These are phyloP conservation scores for Sebastes aleutianus DNA, from an alignment of 2,797 vertebrate species.

Conservation along the genomic window DNA sequence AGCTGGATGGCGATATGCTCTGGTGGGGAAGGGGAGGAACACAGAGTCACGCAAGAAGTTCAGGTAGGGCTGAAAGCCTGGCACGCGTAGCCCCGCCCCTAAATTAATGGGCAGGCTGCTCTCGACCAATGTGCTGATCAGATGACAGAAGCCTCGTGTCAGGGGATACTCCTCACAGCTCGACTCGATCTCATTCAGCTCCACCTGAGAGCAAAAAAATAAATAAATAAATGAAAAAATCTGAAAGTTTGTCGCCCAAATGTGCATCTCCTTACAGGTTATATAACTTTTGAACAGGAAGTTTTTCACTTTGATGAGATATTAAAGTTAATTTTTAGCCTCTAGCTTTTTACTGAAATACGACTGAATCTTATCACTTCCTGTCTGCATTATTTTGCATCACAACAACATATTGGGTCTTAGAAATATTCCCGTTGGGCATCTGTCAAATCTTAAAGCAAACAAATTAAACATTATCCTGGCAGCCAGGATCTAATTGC, in stretches of 20 bases:
- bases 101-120: constrained; percentile 93
- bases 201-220: constrained; percentile 82
- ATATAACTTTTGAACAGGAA: neutral
- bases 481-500: neutral
- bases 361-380: no score
- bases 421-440: neutral
- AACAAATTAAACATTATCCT: neutral
- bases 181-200: constrained; percentile 97
- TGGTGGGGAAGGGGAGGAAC: constrained; percentile 97
- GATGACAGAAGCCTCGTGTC: constrained; percentile 91
- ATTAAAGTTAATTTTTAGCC: neutral
- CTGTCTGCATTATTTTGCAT: neutral
- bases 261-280: neutral
- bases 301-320: neutral
- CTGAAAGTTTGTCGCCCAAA: neutral
- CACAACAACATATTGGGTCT: neutral
- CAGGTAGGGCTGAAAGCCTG: constrained; percentile 96
- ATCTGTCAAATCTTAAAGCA: neutral
- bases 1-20: constrained; percentile 93
- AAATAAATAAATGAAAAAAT: neutral
- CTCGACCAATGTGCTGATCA: constrained; percentile 94
- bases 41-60: constrained; percentile 93
- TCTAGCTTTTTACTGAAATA: neutral
- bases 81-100: constrained; percentile 92
- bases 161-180: constrained; percentile 96